Base-by-base conservation (phyloP, 2,888 invertebrate genomes). In the Cryptus armator region DNA sequence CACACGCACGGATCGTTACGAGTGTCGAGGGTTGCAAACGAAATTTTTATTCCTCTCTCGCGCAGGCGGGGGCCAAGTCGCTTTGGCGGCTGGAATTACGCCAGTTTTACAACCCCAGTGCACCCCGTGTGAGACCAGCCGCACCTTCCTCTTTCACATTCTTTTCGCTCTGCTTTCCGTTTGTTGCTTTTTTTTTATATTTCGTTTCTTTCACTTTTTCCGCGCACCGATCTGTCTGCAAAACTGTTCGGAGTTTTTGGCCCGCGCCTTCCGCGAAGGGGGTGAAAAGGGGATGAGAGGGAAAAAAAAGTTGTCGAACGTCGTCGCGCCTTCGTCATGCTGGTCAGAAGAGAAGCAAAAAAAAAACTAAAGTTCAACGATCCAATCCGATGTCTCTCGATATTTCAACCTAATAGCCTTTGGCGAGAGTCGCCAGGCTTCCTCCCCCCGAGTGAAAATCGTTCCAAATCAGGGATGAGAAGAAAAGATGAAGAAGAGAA, bases 11-110 rank as follows among this genome's bases (percentile, higher is more conserved):
- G 75, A 79, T 85, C 82, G 85, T 82, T 82, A 79, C 82, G 75
- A 72, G 70, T 71, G 78, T 82, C 74, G 79, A 43, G 79, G 59
- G 80, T 48, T 59, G 72, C 64, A 72, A 80, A 59, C 71, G 66
- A 76, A 84, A 83, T 85, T 85, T 85, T 85, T 85, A 85, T 84
- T 86, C 81, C 48, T 66, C 77, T 76, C 79, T 83, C 81, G 77
- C 81, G 68, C 79, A 56, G 51, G 68, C 81, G 81, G 24, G 78
- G 89, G 83, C 85, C 86, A 88, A 86, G 83, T 84, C 87, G 83
- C 89, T 89, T 90, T 87, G 87, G 86, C 83, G 85, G 87, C 87
- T 92, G 92, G 91, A 90, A 80, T 86, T 79, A 70, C 83, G 91
- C 91, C 92, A 92, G 87, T 88, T 87, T 88, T 86, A 86, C 87